phyloP scores from a whole-genome alignment of 2,113 vertebrate genomes.

The Paramormyrops kingsleyae region DNA sequence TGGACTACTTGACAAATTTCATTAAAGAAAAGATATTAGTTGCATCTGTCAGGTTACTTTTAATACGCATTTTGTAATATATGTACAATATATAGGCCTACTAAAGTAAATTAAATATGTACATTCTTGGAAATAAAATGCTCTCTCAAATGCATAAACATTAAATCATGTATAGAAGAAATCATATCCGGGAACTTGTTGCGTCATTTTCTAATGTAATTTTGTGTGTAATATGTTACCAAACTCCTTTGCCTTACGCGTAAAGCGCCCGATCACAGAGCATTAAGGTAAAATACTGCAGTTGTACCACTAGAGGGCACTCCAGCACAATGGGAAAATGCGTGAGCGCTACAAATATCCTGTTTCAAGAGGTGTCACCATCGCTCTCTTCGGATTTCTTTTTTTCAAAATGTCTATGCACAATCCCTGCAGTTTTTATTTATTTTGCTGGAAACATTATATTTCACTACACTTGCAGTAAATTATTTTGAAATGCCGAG shows the following conservation, averaged over 20 bases:
- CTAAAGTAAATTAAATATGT: not conserved
- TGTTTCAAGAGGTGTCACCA: not conserved
- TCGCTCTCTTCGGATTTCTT: not conserved
- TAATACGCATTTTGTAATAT: not conserved
- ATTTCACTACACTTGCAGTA: not conserved
- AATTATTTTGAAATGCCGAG: not conserved
- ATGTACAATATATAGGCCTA: not conserved
- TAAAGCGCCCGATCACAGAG: not conserved
- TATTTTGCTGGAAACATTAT: not conserved
- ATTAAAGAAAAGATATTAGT: not conserved
- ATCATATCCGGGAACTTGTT: not conserved
- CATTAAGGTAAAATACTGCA: not conserved
- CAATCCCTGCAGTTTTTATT: not conserved
- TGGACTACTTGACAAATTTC: not conserved
- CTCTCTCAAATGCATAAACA: not conserved
- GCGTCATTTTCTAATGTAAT: not conserved
- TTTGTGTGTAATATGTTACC: not conserved
- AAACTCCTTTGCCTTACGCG: not conserved
- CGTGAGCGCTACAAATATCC: not conserved
- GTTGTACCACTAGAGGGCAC: conserved; percentile 6
- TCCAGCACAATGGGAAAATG: not conserved
- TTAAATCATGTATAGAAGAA: not conserved
- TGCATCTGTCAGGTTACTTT: not conserved
- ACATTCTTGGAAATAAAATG: not conserved
- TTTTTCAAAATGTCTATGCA: not conserved